phyloP scores from a whole-genome alignment of 2,888 invertebrate genomes.

The Ectemnius continuus region DNA sequence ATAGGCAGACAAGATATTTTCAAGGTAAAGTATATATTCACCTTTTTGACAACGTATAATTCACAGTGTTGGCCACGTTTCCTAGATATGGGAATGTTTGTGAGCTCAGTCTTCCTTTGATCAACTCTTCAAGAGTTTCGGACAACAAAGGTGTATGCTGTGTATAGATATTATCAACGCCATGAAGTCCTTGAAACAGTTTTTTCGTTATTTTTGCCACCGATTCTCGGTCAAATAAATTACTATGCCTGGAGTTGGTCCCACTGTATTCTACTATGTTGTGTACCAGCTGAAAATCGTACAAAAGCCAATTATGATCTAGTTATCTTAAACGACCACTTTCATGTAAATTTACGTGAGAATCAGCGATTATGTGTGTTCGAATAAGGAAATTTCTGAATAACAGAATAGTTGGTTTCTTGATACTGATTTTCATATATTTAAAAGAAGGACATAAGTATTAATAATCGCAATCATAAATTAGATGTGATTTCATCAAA shows the following conservation, averaged over 20 bases:
- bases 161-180: conserved; percentile 99
- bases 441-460: neutral
- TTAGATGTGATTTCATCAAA: neutral
- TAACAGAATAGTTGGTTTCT: too few species aligned
- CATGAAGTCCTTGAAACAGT: conserved; percentile 92
- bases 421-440: too few species aligned
- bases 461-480: neutral
- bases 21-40: conserved; percentile 59
- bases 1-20: too few species aligned
- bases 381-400: neutral
- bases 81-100: conserved; percentile 91
- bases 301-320: too few species aligned
- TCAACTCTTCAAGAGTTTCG: conserved; percentile 92
- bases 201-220: conserved; percentile 95
- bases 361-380: neutral
- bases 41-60: conserved; percentile 77
- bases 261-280: conserved; percentile 91
- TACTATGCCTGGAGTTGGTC: conserved; percentile 87
- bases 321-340: too few species aligned
- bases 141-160: conserved; percentile 97
- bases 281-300: conserved; percentile 80
- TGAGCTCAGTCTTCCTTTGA: conserved; percentile 94
- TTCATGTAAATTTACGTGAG: too few species aligned
- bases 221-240: conserved; percentile 90
- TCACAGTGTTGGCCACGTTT: conserved; percentile 64